Percentiles rank a stretch among this genome's conserved stretches.
Conservation (phyloP, 1,140 invertebrate species). For the Drosophila lini region DNA sequence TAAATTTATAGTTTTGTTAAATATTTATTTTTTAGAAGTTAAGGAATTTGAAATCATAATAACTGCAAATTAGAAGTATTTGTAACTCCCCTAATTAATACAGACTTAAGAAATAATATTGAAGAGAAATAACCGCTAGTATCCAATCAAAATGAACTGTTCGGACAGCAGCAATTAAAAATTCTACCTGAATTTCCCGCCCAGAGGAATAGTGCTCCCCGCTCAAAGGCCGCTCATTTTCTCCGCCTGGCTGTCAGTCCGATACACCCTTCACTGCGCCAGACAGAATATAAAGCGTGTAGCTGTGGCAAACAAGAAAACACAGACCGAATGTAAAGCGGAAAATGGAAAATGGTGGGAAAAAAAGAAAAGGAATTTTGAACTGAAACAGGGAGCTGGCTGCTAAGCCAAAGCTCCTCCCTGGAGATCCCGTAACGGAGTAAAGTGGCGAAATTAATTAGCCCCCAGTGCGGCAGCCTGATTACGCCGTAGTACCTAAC, state of each 20-base stretch:
- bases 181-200: not conserved
- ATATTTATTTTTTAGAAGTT: too few species aligned
- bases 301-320: conserved; percentile 50
- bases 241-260: conserved; percentile 8
- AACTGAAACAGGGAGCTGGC: conserved; percentile 37
- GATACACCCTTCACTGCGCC: conserved; percentile 7
- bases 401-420: conserved; percentile 53
- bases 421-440: conserved; percentile 64
- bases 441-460: conserved; percentile 83
- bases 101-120: not conserved
- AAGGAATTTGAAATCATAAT: too few species aligned
- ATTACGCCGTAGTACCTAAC: conserved; percentile 65
- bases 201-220: not conserved
- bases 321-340: conserved; percentile 43
- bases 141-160: conserved; percentile 4
- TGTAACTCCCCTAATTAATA: too few species aligned
- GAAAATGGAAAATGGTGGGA: conserved; percentile 17
- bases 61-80: not conserved
- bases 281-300: conserved; percentile 30
- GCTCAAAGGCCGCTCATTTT: not conserved
- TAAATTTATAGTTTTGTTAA: too few species aligned
- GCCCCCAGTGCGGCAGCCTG: conserved; percentile 80
- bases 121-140: not conserved
- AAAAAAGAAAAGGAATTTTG: conserved; percentile 29
- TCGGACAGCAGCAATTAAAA: conserved; percentile 5